These are phyloP conservation scores for Diadumene lineata DNA, from an alignment of 92 coral and sea anemone genomes.

Conservation along the genomic window DNA sequence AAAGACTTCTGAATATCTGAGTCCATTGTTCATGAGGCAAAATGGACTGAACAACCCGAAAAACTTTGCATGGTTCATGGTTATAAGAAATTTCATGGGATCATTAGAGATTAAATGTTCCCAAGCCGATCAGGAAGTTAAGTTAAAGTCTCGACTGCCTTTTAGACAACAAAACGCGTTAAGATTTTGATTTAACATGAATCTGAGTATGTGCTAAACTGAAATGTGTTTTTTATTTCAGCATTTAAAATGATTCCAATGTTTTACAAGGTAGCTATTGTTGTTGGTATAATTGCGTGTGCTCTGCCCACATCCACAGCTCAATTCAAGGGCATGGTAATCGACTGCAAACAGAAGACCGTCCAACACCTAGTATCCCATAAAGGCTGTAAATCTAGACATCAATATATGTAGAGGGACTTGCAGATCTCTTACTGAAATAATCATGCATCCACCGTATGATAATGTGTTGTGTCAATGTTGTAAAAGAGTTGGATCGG, in stretches of 20 bases:
- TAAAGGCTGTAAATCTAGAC: conserved; percentile 41
- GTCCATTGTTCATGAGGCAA: too few relatives aligned
- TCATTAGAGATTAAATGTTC: too few relatives aligned
- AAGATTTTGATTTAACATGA: background rate
- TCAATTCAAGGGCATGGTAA: conserved; percentile 7
- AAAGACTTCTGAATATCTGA: too few relatives aligned
- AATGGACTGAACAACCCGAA: too few relatives aligned
- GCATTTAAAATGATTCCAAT: background rate
- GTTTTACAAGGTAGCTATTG: background rate
- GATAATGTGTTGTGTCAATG: conserved; percentile 53
- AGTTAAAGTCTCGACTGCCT: too few relatives aligned
- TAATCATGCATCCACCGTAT: conserved; percentile 56
- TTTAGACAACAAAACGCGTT: too few relatives aligned
- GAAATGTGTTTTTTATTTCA: background rate
- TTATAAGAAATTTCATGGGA: too few relatives aligned
- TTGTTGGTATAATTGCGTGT: background rate
- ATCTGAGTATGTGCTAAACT: too few relatives aligned
- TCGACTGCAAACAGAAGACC: conserved; percentile 34
- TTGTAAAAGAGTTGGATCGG: conserved; percentile 41
- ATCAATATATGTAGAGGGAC: conserved; percentile 60
- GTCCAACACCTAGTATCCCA: conserved; percentile 34
- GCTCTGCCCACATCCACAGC: background rate
- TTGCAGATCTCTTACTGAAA: conserved; percentile 51
- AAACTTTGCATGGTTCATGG: too few relatives aligned
- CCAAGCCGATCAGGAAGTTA: too few relatives aligned